Base-by-base conservation (phyloP, 2,113 vertebrate genomes). In the Lasiurus borealis region DNA sequence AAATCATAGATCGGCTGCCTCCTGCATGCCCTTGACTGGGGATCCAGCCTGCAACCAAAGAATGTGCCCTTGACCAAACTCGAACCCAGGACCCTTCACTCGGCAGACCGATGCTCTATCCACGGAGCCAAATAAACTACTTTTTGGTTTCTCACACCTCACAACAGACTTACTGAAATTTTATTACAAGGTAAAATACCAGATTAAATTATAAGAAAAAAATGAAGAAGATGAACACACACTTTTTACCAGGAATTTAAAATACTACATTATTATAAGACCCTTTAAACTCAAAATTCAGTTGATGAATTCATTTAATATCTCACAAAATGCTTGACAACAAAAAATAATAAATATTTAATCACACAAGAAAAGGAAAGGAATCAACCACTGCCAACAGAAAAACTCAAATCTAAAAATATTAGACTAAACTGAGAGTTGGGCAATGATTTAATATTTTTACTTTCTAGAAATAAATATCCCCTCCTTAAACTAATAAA, bases 231-330 rank as follows among this genome's bases (percentile, higher is more conserved):
- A 27, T 93, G 50, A 91, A 89, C n/a, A 54, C 19, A 54, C 13
- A 90, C 44, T 72, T 93, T 31, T 64, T 66, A 62, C 76, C 18
- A 81, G 40, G 52, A 50, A 88, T 62, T 80, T 54, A 59, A 69
- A 81, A 72, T 40, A 73, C 46, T 77, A 10, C 13, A 59, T 25
- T 72, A 88, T 62, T 81, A 72, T 44, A 86, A 86, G 27, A 71
- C 31, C 7, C 3, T 40, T 88, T 57, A 52, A 93, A 52, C 31
- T 90, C 15, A 90, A 96, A 93, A 83, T 90, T 77, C 68, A 80
- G 46, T 73, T 94, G 34, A 92, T 87, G 25, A 92, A 77, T 29
- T 81, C 31, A 36, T 23, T 86, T 84, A 87, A 54, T 29, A 64
- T 86, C 11, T 34, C 81, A 66, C 44, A 54, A 87, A 86, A 59